A percentile compares a stretch with the other conserved stretches of the same genome.
These are phyloP conservation scores for Dendrocopos noguchii DNA, from an alignment of 2,113 vertebrate genomes.

Conservation along the genomic window DNA sequence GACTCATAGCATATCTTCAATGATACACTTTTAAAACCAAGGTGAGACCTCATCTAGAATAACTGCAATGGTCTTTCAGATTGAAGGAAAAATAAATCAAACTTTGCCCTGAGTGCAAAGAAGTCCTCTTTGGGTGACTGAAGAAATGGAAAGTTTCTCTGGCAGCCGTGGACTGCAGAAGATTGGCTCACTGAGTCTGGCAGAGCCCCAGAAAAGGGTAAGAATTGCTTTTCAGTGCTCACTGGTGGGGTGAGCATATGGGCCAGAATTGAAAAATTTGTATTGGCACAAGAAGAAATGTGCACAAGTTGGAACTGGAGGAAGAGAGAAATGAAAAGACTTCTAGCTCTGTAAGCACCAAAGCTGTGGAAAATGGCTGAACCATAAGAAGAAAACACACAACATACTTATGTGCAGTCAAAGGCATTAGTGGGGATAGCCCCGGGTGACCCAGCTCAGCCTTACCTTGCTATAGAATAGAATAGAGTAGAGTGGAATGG, in stretches of 20 bases:
- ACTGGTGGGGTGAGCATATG: neutral
- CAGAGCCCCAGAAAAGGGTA: neutral
- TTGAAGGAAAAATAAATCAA: neutral
- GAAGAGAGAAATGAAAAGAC: neutral
- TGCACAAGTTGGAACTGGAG: neutral
- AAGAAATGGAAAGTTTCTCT: neutral
- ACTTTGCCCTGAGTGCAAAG: neutral
- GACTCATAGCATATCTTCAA: neutral
- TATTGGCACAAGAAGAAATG: neutral
- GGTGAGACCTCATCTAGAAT: neutral
- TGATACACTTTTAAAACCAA: fast-evolving
- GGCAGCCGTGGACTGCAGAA: neutral
- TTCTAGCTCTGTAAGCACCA: neutral
- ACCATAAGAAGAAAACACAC: neutral
- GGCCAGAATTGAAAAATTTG: neutral
- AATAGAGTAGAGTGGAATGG: too few species aligned
- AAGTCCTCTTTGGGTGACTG: neutral
- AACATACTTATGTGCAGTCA: neutral
- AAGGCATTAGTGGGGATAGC: neutral
- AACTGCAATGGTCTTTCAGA: neutral
- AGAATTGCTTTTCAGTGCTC: neutral
- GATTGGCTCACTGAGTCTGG: neutral
- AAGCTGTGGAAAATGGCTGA: neutral
- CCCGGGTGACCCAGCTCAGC: neutral
- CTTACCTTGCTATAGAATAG: neutral